phyloP scores from a whole-genome alignment of 1,140 invertebrate genomes.

The Drosophila mayri region DNA sequence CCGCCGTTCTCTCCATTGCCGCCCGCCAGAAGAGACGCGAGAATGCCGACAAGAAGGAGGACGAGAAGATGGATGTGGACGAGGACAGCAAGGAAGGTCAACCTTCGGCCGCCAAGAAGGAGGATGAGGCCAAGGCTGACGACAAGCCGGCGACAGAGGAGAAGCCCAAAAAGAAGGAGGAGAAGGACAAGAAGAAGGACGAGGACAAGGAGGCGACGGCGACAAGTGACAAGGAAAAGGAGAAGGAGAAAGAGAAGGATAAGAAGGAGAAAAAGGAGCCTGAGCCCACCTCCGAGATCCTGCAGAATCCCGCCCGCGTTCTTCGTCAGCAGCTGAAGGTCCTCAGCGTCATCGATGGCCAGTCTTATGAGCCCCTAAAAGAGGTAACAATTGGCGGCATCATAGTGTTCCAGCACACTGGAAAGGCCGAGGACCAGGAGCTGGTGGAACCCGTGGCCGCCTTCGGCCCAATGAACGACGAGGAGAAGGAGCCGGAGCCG shows the following conservation, averaged over 20 bases:
- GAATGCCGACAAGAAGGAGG: slow-evolving; percentile 86
- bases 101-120: slow-evolving; percentile 86
- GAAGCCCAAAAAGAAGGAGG: slow-evolving; percentile 85
- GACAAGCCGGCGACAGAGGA: slow-evolving; percentile 78
- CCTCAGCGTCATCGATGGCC: slow-evolving; percentile 92
- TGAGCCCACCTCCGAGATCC: slow-evolving; percentile 95
- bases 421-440: slow-evolving; percentile 90
- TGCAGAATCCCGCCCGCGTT: slow-evolving; percentile 97
- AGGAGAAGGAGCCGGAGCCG: slow-evolving; percentile 96
- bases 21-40: slow-evolving; percentile 94
- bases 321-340: slow-evolving; percentile 97
- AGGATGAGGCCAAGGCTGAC: slow-evolving; percentile 86
- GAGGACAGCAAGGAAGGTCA: slow-evolving; percentile 88
- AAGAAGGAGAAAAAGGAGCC: slow-evolving; percentile 92
- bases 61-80: slow-evolving; percentile 92
- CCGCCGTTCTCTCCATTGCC: slow-evolving; percentile 98
- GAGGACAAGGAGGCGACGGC: slow-evolving; percentile 80
- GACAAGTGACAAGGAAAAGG: slow-evolving; percentile 84
- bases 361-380: slow-evolving; percentile 94
- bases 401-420: slow-evolving; percentile 95
- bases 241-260: slow-evolving; percentile 85
- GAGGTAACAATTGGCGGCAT: slow-evolving; percentile 98
- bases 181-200: slow-evolving; percentile 80
- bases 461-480: slow-evolving; percentile 96
- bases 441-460: slow-evolving; percentile 97